Base-by-base conservation (phyloP, 2,888 invertebrate genomes). In the Acheta domesticus region DNA sequence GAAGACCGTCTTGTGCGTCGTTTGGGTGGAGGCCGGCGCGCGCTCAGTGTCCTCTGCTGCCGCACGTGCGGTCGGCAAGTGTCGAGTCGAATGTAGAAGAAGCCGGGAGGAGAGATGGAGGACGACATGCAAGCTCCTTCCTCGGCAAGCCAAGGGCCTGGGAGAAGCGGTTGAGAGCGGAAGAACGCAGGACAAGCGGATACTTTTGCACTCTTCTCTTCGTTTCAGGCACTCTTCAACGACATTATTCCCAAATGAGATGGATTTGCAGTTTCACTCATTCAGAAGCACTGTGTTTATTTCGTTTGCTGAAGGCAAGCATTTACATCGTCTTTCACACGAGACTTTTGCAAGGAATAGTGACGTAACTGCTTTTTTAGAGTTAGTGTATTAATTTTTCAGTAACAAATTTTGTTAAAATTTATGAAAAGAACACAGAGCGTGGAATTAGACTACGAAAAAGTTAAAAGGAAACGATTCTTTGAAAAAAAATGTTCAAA, bases 141-240 rank as follows among this genome's bases (percentile, higher is more conserved):
- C 62, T 19, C 62, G 62, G 14, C 62, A 62, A 19, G 14, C 16
- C 62, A 62, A 62, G 62, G n/a, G 62, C n/a, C 62, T 19, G 62
- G 62, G 62, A 62, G 62, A 62, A 62, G 62, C 62, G 62, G 62
- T 19, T 19, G 62, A 62, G n/a, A 62, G 62, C 62, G 62, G 62
- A 62, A 62, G 12, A 62, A n/a, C 62, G n/a, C 14, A 19, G 62
- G 62, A n/a, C 62, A 19, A 62, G 62, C 14, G 62, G 36, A 36
- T 5, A 36, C 8, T 4, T 62, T 62, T 19, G 62, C n/a, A 62
- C 62, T n/a, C 62, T 62, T 14, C 62, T 62, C 62, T n/a, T 19
- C 62, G 4, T 19, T n/a, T 62, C 62, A 62, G n/a, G 14, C 62
- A 62, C 62, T 62, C 62, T 62, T 62, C 62, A 62, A n/a, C 62